Evolutionary conservation across 2,113 vertebrate species (phyloP).

Genomic region (Bubo bubo): DNA sequence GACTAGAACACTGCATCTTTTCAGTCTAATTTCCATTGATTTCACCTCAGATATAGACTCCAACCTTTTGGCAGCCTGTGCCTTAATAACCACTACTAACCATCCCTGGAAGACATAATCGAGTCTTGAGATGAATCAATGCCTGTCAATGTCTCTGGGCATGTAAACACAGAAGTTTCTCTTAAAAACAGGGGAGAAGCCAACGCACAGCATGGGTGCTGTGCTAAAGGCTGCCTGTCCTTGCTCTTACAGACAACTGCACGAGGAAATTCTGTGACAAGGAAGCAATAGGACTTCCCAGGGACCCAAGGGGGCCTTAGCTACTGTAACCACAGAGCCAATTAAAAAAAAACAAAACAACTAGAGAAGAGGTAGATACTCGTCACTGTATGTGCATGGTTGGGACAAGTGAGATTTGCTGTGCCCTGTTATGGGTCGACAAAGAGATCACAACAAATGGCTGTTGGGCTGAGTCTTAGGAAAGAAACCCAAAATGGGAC

Average conservation of each 20-base stretch:
- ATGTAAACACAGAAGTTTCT: neutral
- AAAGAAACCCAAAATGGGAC: neutral
- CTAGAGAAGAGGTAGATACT: neutral
- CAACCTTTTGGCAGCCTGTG: neutral
- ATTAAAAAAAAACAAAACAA: too few relatives aligned
- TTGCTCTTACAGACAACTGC: neutral
- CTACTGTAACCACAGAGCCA: neutral
- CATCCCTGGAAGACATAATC: neutral
- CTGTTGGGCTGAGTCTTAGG: neutral
- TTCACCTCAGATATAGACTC: neutral
- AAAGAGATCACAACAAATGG: neutral
- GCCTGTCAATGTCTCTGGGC: neutral
- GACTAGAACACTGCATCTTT: neutral
- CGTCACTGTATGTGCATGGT: neutral
- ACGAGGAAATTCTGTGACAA: neutral
- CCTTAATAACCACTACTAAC: neutral
- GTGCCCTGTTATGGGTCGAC: neutral
- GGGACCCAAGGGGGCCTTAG: neutral
- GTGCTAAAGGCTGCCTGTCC: neutral
- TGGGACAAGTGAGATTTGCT: neutral
- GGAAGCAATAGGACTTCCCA: neutral
- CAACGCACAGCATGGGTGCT: fast-evolving
- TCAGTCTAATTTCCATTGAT: neutral
- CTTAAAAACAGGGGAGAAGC: neutral
- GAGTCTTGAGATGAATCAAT: neutral